Evolutionary conservation across 1,140 invertebrate genomes (phyloP).

Genomic region (Pararge aegeria): DNA sequence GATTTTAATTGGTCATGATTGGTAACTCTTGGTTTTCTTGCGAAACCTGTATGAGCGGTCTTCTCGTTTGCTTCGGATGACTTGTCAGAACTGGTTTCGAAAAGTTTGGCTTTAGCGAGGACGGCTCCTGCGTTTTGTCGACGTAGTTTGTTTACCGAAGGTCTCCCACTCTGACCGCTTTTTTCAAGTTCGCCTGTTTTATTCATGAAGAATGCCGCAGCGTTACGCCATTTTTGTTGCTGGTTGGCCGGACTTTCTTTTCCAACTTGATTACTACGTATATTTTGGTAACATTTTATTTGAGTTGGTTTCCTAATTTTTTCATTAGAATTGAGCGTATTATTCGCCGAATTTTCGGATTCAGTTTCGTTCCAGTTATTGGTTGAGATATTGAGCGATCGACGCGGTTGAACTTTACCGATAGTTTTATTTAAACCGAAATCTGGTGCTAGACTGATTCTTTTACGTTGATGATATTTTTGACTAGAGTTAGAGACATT

Average conservation of each 20-base stretch:
- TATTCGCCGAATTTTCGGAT: conserved; percentile 56
- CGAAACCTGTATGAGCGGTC: conserved; percentile 49
- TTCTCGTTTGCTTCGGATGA: conserved; percentile 67
- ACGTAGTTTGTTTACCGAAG: conserved; percentile 82
- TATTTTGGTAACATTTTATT: conserved; percentile 46
- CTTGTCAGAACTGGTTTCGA: conserved; percentile 78
- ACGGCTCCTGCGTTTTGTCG: conserved; percentile 84
- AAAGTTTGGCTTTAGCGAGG: conserved; percentile 82
- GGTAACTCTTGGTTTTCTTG: conserved; percentile 51
- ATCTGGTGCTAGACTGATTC: conserved; percentile 54
- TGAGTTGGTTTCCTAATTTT: conserved; percentile 46
- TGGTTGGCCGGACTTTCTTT: conserved; percentile 46
- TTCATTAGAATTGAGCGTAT: conserved; percentile 45
- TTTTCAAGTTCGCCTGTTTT: conserved; percentile 66
- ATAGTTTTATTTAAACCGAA: conserved; percentile 60
- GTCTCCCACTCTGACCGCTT: conserved; percentile 74
- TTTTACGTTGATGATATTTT: conserved; percentile 61
- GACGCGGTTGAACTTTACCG: conserved; percentile 47
- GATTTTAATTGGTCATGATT: conserved; percentile 43
- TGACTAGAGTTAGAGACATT: conserved; percentile 50
- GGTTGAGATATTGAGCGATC: conserved; percentile 60
- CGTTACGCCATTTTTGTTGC: conserved; percentile 69
- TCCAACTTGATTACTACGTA: conserved; percentile 31
- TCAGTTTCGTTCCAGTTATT: conserved; percentile 47
- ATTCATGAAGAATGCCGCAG: conserved; percentile 71